Evolutionary conservation across 2,888 invertebrate species (phyloP), one percentile per base, ranked within the genome.

Genomic region (Rotaria socialis): DNA sequence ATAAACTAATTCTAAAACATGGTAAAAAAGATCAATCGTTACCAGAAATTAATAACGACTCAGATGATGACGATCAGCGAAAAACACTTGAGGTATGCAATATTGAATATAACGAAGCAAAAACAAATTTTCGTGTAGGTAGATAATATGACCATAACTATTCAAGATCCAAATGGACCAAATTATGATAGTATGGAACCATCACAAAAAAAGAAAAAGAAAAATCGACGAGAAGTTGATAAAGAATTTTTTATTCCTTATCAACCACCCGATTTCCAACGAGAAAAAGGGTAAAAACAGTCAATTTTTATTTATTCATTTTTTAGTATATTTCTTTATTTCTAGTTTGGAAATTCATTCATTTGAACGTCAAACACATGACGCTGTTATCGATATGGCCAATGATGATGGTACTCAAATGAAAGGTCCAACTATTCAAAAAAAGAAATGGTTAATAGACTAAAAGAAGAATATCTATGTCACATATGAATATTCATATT

Each of bases 211-310:
- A 88, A 88, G 80, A 88, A 87, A 55, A 89, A 88, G 80, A 87
- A 88, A 85, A 88, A 87, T 52, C 86, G 84, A 27, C 85, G 87
- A 19, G 86, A 87, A 50, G 87, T 88, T 10, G 94, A 95, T 87
- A 94, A 94, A 87, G 95, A 96, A 89, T 94, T 95, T 91, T 97
- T 94, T 90, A 94, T 97, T 88, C 94, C 95, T 5, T 96, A 97
- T 90, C 92, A 93, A 87, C 94, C 96, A 0, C 93, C 94, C 67
- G 96, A 97, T 91, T 94, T 94, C 89, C 94, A 95, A 88, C 95
- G 89, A 16, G 91, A 91, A 87, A 89, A 89, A 88, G 90, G 90
- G 91, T 91, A 85, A 1, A 50, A 50, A 50, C 14, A 14, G 8
- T 50, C 14, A 11, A 50, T 8, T 50, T 50, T 8, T 50, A 14